These are phyloP conservation scores for Spisula solida DNA, from an alignment of 2,888 invertebrate genomes.

Conservation along the genomic window DNA sequence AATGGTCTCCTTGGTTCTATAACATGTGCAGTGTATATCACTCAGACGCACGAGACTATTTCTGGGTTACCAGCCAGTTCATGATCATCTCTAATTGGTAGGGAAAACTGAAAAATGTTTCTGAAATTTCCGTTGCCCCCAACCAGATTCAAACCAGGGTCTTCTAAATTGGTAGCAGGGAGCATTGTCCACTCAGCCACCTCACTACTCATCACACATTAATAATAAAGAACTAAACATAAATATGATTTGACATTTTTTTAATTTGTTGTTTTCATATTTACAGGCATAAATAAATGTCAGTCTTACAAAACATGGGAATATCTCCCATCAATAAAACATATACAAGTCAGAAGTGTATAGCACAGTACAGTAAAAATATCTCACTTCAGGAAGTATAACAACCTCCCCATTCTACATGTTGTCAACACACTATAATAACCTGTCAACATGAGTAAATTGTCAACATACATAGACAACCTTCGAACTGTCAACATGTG, in stretches of 20 bases:
- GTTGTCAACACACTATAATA: too few species aligned
- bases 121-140: too few species aligned
- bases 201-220: not conserved
- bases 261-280: conserved; percentile 57
- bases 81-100: too few species aligned
- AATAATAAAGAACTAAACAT: not conserved
- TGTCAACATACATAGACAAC: not conserved
- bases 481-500: too few species aligned
- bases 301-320: conserved; percentile 48
- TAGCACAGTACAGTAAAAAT: conserved; percentile 13
- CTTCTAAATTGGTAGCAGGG: too few species aligned
- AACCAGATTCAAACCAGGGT: too few species aligned
- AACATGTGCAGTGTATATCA: too few species aligned
- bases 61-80: too few species aligned
- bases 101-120: too few species aligned
- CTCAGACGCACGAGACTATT: too few species aligned
- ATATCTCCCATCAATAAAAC: conserved; percentile 26
- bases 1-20: too few species aligned
- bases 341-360: not conserved
- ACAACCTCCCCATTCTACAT: not conserved
- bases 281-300: conserved; percentile 64
- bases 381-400: not conserved
- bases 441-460: not conserved
- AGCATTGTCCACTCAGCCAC: too few species aligned
- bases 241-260: conserved; percentile 45